Percentiles rank a stretch among this genome's conserved stretches.
Conservation (phyloP, 2,113 vertebrate genomes). For the Heterotis niloticus region DNA sequence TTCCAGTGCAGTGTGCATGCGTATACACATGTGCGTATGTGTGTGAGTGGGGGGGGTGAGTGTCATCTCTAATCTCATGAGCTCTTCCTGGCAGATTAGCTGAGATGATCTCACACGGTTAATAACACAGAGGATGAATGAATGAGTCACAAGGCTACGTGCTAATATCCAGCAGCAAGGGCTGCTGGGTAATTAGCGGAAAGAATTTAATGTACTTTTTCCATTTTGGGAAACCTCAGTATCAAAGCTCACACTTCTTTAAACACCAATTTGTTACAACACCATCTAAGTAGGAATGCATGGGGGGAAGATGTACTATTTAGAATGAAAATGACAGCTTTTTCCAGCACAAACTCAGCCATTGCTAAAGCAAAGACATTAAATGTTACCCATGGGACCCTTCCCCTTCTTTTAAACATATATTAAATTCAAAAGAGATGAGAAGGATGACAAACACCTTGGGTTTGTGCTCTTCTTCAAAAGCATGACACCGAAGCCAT, state of each 20-base stretch:
- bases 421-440: background rate
- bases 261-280: background rate
- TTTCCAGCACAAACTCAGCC: background rate
- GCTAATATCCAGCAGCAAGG: background rate
- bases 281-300: background rate
- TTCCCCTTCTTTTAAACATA: slow-evolving; percentile 25
- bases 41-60: background rate
- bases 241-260: background rate
- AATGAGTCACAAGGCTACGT: background rate
- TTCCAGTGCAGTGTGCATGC: no score
- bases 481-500: no score
- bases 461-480: no score
- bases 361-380: background rate
- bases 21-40: background rate
- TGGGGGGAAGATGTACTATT: background rate
- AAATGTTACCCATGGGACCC: slow-evolving; percentile 6
- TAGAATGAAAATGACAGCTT: background rate
- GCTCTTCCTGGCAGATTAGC: background rate
- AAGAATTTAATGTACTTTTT: background rate
- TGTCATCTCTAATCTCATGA: background rate
- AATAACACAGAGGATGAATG: background rate
- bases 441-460: no score
- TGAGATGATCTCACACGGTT: background rate
- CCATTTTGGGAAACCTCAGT: background rate
- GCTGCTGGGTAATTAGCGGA: background rate